Evolutionary conservation across 2,113 vertebrate genomes (phyloP), one percentile per base, ranked within the genome.

Genomic region (Rhea pennata): DNA sequence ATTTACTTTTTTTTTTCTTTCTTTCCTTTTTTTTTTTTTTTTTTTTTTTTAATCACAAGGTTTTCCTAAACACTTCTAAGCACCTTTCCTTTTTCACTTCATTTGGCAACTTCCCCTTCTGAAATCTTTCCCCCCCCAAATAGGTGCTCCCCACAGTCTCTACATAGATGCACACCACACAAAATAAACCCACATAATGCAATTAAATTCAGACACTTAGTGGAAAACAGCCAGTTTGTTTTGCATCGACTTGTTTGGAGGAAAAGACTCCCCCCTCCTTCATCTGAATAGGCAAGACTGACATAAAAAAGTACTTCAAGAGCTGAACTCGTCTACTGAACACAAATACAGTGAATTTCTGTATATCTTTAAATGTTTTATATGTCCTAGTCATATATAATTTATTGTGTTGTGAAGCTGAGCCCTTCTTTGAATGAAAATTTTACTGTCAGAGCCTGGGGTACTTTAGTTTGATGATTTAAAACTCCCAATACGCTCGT

Each of bases 321-420:
- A 94, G 96, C 95, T 92, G 94, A 97, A 97, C 96, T 97, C 84
- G 29, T 96, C 96, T 92, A 90, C 93, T 79, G 97, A 98, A 97
- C 98, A 98, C 96, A 97, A 97, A 97, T 94, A 97, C 82, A 92
- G 95, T 95, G 96, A 97, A 96, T 97, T 98, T 97, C 97, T 98
- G 96, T 98, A 97, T 98, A 98, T 98, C 97, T 98, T 97, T 98
- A 98, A 98, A 98, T 98, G 98, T 98, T 98, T 98, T 98, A 98
- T 98, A 98, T 98, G 96, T 98, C 97, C 97, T 95, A 84, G 96
- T 98, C 98, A 98, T 98, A 98, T 98, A 98, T 98, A 98, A 98
- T 98, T 98, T 98, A 98, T 98, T 98, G 97, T 98, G 98, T 98
- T 98, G 98, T 98, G 98, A 98, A 98, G 97, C 98, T 87, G 97